Evolutionary conservation across 1,140 invertebrate genomes (phyloP).

Genomic region (Caenorhabditis inopinata): DNA sequence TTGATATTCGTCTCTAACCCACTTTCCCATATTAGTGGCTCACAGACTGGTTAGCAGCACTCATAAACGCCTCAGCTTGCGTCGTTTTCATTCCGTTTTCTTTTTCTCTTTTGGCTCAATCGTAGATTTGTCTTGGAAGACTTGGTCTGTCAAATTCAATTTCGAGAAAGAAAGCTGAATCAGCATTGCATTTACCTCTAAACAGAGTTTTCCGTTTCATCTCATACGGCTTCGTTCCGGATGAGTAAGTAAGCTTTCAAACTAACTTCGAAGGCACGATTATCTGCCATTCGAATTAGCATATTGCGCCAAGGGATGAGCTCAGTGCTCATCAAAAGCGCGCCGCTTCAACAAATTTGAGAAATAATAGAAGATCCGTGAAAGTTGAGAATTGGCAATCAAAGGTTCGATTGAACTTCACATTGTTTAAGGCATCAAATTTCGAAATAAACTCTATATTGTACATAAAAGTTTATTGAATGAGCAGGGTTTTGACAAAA

Average conservation of each 20-base stretch:
- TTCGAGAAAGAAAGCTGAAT: background rate
- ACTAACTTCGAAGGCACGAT: background rate
- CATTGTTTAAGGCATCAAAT: too few relatives aligned
- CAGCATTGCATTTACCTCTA: background rate
- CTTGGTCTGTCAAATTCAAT: background rate
- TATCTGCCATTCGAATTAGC: conserved; percentile 10
- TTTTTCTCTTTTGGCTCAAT: background rate
- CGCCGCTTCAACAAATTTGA: conserved; percentile 2
- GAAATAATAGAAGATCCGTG: conserved; percentile 25
- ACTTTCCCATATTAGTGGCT: conserved; percentile 26
- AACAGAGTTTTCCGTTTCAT: background rate
- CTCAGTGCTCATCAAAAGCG: conserved; percentile 3
- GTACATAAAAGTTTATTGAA: too few relatives aligned
- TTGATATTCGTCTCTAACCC: background rate
- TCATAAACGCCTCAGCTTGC: conserved; percentile 10
- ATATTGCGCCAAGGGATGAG: background rate
- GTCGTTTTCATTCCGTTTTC: background rate
- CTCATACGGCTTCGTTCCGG: background rate
- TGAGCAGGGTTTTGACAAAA: too few relatives aligned
- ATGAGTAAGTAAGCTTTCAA: conserved; percentile 5
- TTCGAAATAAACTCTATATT: too few relatives aligned
- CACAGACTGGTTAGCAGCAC: background rate
- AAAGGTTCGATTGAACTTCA: too few relatives aligned
- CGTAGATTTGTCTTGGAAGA: background rate
- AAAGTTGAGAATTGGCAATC: conserved; percentile 4